phyloP scores from a whole-genome alignment of 2,113 vertebrate species.

The Gulo gulo region DNA sequence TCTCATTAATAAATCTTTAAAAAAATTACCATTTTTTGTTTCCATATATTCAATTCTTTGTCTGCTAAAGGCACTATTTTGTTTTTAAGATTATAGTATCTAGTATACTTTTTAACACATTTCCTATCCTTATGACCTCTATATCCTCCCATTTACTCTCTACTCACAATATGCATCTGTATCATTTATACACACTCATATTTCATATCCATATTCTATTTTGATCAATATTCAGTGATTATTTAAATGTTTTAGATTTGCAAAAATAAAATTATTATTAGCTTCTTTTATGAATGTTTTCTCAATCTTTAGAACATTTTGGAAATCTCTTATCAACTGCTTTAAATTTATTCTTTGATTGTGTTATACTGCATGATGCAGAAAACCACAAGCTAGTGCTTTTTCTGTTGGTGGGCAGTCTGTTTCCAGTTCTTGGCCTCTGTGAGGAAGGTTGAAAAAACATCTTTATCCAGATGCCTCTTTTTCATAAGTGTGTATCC shows the following conservation, averaged over 20 bases:
- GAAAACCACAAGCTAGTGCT: background rate
- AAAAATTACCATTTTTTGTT: background rate
- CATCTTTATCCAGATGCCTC: background rate
- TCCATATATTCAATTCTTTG: background rate
- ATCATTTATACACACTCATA: background rate
- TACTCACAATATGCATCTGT: background rate
- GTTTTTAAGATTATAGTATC: background rate
- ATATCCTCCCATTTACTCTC: background rate
- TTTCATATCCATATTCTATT: background rate
- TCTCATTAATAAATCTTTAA: too few species aligned
- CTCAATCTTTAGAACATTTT: background rate
- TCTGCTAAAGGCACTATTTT: background rate
- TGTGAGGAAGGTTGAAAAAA: background rate
- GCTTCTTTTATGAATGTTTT: background rate
- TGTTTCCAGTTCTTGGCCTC: background rate
- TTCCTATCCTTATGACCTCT: background rate
- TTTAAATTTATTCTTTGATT: background rate
- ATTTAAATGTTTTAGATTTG: background rate
- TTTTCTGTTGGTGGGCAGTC: background rate
- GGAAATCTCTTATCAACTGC: background rate
- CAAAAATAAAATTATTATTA: background rate
- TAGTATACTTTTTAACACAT: background rate
- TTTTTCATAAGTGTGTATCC: background rate
- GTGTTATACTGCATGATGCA: too few species aligned
- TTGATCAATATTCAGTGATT: background rate